Base-by-base conservation (phyloP, 2,797 vertebrate genomes). In the Lacerta viridis region DNA sequence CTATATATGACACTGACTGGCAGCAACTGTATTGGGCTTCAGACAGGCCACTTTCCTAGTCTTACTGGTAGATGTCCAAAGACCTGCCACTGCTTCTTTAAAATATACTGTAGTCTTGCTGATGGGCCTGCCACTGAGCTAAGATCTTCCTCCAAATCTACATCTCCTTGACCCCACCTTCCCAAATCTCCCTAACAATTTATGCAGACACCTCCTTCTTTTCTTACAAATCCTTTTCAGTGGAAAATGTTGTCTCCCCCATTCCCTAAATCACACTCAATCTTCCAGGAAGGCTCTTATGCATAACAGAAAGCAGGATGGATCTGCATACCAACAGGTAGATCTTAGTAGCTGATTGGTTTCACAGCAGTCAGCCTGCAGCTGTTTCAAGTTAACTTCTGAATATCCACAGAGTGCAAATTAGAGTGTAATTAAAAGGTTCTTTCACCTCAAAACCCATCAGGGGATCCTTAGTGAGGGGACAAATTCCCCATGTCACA, bases 391-490 rank as follows among this genome's bases (percentile, higher is more conserved):
- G 80, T 68, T 82, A 68, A 43, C 27, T 68, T 68, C 25, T 43
- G 61, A 66, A 68, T 11, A 27, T 68, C 41, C 41, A 33, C 69
- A 71, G 69, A 71, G n/a, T 64, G 43, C 80, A 66, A 43, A 68
- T 66, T 43, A 29, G 39, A 29, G 36, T 8, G 18, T 39, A 82
- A 82, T 82, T 68, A 68, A 68, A 82, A 82, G 39, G 61, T 64
- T n/a, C 50, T n/a, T 59, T 80, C 78, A 80, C 59, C 78, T 55
- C 50, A 59, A 80, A 80, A 80, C 50, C 61, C 80, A 66, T 27
- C 55, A 41, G 61, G 59, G 68, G 23, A 27, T 29, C 68, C 68
- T 69, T 29, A 29, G 3, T 9, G 68, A 71, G 27, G 27, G 69
- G 69, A 13, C 11, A 71, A 71, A 71, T 71, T n/a, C 9, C 27